Percentiles rank a stretch among this genome's conserved stretches.
Conservation (phyloP, 2,888 invertebrate genomes). For the Dryomyza anilis region DNA sequence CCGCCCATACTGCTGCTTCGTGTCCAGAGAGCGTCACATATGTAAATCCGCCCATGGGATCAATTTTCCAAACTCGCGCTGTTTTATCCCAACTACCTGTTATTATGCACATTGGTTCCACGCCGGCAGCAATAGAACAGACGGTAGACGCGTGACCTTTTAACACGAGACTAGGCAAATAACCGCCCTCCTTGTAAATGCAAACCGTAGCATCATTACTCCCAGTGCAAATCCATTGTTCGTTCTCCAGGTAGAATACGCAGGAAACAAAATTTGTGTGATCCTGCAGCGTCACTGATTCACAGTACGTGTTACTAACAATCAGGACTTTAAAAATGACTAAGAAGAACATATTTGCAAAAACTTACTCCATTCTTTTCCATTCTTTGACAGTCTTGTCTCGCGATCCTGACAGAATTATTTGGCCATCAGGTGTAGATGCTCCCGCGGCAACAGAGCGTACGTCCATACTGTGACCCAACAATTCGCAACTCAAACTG, state of each 20-base stretch:
- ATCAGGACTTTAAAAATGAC: conserved; percentile 9
- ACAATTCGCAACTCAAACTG: conserved; percentile 78
- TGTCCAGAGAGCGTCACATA: conserved; percentile 71
- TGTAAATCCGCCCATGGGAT: conserved; percentile 63
- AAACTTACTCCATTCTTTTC: conserved; percentile 71
- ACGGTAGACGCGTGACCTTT: conserved; percentile 71
- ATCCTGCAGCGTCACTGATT: conserved; percentile 73
- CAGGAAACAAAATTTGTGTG: conserved; percentile 87
- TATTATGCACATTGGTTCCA: conserved; percentile 66
- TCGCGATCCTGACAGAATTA: conserved; percentile 84
- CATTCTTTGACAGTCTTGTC: conserved; percentile 88
- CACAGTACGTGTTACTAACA: conserved; percentile 68
- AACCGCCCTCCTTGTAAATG: conserved; percentile 75
- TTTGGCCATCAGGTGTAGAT: conserved; percentile 65
- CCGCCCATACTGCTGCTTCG: conserved; percentile 86
- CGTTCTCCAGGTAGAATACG: conserved; percentile 76
- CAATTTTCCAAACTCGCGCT: conserved; percentile 80
- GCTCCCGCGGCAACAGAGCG: conserved; percentile 70
- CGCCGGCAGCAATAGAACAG: conserved; percentile 63
- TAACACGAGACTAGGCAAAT: conserved; percentile 70
- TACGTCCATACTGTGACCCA: conserved; percentile 86
- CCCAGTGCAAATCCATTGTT: conserved; percentile 82
- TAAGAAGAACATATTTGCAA: background rate
- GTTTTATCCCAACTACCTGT: conserved; percentile 95
- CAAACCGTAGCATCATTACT: conserved; percentile 87